These are phyloP conservation scores for Pseudomyrmex concolor DNA, from an alignment of 1,140 invertebrate genomes.

Conservation along the genomic window DNA sequence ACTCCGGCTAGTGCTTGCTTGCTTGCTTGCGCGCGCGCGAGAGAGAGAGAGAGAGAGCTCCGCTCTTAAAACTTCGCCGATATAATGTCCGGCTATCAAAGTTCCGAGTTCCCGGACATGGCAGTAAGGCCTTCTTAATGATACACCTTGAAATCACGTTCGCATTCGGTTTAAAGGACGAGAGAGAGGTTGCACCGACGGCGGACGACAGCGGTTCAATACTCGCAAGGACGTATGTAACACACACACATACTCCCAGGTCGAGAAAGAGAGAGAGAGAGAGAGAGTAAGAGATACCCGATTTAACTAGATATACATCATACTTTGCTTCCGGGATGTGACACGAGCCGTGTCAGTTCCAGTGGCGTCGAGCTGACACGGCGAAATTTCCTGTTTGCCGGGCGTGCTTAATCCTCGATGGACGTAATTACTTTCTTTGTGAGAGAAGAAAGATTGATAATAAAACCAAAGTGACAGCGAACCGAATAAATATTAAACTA, in stretches of 20 bases:
- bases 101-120: conserved; percentile 3
- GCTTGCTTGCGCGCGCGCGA: not conserved
- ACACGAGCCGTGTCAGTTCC: not conserved
- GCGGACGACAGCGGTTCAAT: not conserved
- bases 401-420: conserved; percentile 53
- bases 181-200: not conserved
- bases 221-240: not conserved
- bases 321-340: not conserved
- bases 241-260: not conserved
- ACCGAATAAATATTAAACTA: conserved; percentile 33
- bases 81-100: conserved; percentile 55
- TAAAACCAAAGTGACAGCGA: conserved; percentile 31
- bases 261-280: not conserved
- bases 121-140: conserved; percentile 36
- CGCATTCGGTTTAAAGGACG: conserved; percentile 28
- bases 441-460: conserved; percentile 28
- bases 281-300: too few species aligned
- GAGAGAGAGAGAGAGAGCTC: not conserved
- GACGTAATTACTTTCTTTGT: conserved; percentile 53
- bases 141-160: conserved; percentile 32
- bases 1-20: not conserved
- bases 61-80: conserved; percentile 50
- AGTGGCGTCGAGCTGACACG: conserved; percentile 28
- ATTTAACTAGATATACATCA: not conserved
- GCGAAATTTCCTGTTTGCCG: conserved; percentile 44